Conservation (phyloP, 1,140 invertebrate species). For the Sitobion miscanthi region DNA sequence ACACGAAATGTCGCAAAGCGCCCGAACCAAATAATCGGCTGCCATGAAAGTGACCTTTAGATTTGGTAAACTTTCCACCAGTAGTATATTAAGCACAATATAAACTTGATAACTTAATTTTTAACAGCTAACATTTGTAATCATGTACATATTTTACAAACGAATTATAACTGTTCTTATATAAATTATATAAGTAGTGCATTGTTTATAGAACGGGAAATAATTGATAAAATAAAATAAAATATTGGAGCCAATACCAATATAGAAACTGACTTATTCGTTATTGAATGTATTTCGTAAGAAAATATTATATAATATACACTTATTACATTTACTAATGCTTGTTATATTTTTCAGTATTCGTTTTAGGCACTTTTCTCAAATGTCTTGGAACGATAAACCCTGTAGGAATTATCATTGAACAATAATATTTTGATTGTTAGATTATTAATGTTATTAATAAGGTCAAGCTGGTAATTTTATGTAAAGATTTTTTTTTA, state of each 20-base stretch:
- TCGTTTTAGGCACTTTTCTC: neutral
- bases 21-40: neutral
- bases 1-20: slow-evolving; percentile 9
- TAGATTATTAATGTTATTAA: neutral
- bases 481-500: neutral
- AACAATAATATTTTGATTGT: neutral
- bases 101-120: slow-evolving; percentile 7
- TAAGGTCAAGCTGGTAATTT: neutral
- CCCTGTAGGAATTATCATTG: neutral
- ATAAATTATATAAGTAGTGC: too few species aligned
- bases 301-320: neutral
- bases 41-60: slow-evolving; percentile 21
- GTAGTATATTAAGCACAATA: neutral
- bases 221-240: neutral
- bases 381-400: neutral
- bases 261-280: neutral
- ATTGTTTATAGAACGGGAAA: neutral
- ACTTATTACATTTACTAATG: neutral
- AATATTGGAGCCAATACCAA: neutral
- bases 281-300: neutral
- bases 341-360: neutral
- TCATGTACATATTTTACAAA: neutral
- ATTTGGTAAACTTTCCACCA: neutral
- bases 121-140: neutral
- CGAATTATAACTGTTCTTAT: neutral